Percentiles rank a stretch among this genome's conserved stretches.
These are phyloP conservation scores for Zaprionus africanus DNA, from an alignment of 1,140 invertebrate species.

Conservation along the genomic window DNA sequence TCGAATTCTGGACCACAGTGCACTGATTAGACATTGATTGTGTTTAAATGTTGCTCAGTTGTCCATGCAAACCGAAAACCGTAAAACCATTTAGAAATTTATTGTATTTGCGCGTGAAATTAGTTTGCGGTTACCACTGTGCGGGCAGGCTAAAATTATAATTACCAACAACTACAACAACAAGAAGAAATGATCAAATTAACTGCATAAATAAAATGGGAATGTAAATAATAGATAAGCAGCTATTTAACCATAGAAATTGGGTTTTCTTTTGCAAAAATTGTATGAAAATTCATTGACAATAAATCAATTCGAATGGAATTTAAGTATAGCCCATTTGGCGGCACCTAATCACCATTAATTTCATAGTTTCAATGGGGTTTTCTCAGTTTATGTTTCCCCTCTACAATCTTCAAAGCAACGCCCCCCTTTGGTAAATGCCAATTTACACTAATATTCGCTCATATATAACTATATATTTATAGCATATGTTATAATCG, in stretches of 20 bases:
- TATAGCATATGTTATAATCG: background rate
- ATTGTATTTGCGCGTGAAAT: constrained; percentile 62
- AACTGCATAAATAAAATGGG: constrained; percentile 41
- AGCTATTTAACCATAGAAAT: background rate
- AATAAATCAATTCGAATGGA: constrained; percentile 22
- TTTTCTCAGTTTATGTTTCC: background rate
- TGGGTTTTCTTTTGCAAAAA: background rate
- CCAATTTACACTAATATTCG: background rate
- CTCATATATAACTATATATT: background rate
- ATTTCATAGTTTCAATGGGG: constrained; percentile 8
- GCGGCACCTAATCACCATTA: constrained; percentile 23
- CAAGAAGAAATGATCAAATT: constrained; percentile 60
- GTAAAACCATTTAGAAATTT: constrained; percentile 39
- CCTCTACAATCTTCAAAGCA: background rate
- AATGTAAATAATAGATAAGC: constrained; percentile 3
- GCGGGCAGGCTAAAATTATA: constrained; percentile 43
- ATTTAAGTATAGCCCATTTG: constrained; percentile 1
- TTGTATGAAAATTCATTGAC: constrained; percentile 6
- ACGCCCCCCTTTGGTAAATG: constrained; percentile 2
- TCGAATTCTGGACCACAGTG: too few species aligned
- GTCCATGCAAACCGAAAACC: constrained; percentile 36
- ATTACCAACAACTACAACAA: constrained; percentile 35
- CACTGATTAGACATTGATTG: constrained; percentile 64
- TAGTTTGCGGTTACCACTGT: constrained; percentile 55
- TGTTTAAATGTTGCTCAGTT: constrained; percentile 50